Evolutionary conservation across 2,797 vertebrate genomes (phyloP), one percentile per base, ranked within the genome.

Genomic region (Vespertilio murinus): DNA sequence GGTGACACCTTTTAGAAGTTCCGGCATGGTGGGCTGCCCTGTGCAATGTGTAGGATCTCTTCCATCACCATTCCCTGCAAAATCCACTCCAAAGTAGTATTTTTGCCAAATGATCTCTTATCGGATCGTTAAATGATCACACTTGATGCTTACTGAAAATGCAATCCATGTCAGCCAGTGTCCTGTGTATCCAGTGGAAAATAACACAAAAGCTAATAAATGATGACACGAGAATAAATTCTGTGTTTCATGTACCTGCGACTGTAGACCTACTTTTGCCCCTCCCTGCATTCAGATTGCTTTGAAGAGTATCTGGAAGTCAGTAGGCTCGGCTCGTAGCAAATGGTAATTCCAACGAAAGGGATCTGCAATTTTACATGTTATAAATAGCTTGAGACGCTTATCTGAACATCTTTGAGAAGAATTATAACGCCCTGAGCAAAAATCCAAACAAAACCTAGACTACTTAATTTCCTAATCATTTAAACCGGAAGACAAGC

Each of bases 361-460:
- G 28, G 35, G 7, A 59, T n/a, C 11, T 75, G 13, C 12, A 70
- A 38, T 35, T 79, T 70, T 69, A 65, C 30, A 54, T 47, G 22
- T 30, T 9, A 5, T 40, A 86, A 88, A 40, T 77, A 81, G 30
- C 69, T 52, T 77, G 28, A 94, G 82, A 93, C 17, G 71, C 74
- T 64, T 89, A 80, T 89, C 70, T 75, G 49, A 74, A 83, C 40
- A 74, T 65, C 49, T 49, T 86, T 94, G 40, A 87, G 79, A 95
- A 91, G 7, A 81, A 20, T 64, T 52, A 49, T 25, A 67, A 54
- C 0, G 49, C 54, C 33, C n/a, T 67, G 33, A 94, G 38, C n/a
- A 94, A 95, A 93, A 38, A 93, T 54, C 40, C 52, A 67, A 70
- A 52, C 8, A 94, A 92, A 90, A 67, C 6, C 5, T 71, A 14